Evolutionary conservation across 2,888 invertebrate genomes (phyloP), one percentile per base, ranked within the genome.

Genomic region (Amorpha juglandis): DNA sequence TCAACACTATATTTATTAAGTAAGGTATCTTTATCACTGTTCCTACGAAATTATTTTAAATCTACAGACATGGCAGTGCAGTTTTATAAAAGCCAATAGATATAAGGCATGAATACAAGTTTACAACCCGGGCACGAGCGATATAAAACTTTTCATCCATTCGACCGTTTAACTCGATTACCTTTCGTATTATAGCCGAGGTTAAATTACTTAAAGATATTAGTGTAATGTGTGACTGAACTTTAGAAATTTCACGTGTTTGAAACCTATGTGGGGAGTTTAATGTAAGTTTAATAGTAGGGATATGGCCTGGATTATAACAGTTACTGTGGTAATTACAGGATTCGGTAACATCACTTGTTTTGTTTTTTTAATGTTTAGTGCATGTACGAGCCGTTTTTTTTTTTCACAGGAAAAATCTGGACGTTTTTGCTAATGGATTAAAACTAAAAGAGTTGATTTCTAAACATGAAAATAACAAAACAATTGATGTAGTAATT

Each of bases 121-220:
- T 38, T 19, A 42, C 16, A 38, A 21, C 19, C 58, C 9, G 3
- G 16, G 55, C 42, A 58, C 58, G 19, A 19, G 2, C 58, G 19
- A 19, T 38, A 58, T 58, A 58, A 58, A 58, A 58, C 58, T 58
- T 58, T 52, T 12, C 19, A 38, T 19, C 58, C 58, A 58, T 42
- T 42, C 19, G 19, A 1, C 11, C 58, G 19, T 58, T 50, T 42
- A 58, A 58, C 58, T 58, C 58, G 58, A 58, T 58, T 58, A 58
- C 64, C 35, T 58, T 9, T 64, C 14, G 55, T 58, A 65, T 65
- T 58, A 65, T 58, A 35, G 55, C 38, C 19, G 45, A 55, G 64
- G 55, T 65, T 48, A 48, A 65, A 58, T 58, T 58, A 64, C 53
- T 58, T 47, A 65, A 50, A n/a, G 48, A 48, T 65, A 50, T 65